These are phyloP conservation scores for Oligia strigilis DNA, from an alignment of 2,888 invertebrate genomes.

Conservation along the genomic window DNA sequence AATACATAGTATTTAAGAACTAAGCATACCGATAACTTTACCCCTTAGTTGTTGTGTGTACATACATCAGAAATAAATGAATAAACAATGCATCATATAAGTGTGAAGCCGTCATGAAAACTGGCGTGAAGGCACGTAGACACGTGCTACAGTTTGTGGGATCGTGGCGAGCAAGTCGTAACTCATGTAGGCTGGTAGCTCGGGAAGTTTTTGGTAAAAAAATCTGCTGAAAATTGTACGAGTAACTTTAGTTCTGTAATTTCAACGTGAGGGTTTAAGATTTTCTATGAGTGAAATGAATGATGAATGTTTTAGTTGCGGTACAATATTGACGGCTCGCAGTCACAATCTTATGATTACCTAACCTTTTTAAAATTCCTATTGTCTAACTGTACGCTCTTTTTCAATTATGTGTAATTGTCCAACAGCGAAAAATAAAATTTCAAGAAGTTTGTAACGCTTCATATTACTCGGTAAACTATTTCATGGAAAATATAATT, in stretches of 20 bases:
- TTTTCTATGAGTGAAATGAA: neutral
- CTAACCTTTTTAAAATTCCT: neutral
- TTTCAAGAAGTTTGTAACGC: neutral
- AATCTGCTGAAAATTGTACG: neutral
- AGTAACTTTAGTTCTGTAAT: neutral
- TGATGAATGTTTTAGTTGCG: neutral
- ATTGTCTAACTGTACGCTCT: neutral
- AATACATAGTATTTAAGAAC: neutral
- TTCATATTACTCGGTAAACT: neutral
- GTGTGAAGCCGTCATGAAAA: constrained; percentile 47
- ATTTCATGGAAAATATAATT: neutral
- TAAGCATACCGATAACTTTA: neutral
- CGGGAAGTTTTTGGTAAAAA: constrained; percentile 3
- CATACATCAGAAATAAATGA: neutral
- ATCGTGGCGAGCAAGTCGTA: constrained; percentile 59
- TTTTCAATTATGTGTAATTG: neutral
- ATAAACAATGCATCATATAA: constrained; percentile 34
- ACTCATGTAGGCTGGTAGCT: constrained; percentile 47
- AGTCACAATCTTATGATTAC: no score
- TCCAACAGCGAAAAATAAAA: neutral
- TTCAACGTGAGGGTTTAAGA: neutral
- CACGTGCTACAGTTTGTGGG: constrained; percentile 57
- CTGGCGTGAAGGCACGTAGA: constrained; percentile 58
- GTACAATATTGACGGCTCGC: neutral
- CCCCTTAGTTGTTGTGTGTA: neutral